Evolutionary conservation across 2,797 vertebrate genomes (phyloP).

Genomic region (Hybognathus amarus): DNA sequence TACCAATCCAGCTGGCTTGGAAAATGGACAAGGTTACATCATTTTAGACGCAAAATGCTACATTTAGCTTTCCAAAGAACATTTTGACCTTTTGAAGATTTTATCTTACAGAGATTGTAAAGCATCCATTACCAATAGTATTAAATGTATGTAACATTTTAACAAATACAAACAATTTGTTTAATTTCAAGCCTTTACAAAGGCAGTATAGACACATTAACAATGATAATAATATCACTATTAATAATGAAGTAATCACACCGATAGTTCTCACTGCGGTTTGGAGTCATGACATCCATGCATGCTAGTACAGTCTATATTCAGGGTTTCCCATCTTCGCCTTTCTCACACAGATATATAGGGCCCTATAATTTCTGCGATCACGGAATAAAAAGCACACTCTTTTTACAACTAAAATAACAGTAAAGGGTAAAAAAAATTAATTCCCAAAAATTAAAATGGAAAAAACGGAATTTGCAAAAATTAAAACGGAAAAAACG

Average conservation of each 20-base stretch:
- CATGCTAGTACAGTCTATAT: background rate
- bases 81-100: slow-evolving; percentile 26
- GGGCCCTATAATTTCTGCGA: too few relatives aligned
- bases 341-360: slow-evolving; percentile 5
- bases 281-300: slow-evolving; percentile 1
- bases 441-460: too few relatives aligned
- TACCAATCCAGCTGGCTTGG: slow-evolving; percentile 18
- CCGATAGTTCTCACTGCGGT: background rate
- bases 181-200: background rate
- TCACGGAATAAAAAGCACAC: too few relatives aligned
- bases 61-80: background rate
- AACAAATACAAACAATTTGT: background rate
- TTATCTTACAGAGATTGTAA: slow-evolving; percentile 11
- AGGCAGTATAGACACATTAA: background rate
- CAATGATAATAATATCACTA: too few relatives aligned
- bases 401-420: too few relatives aligned
- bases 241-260: background rate
- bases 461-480: too few relatives aligned
- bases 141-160: background rate
- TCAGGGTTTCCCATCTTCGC: slow-evolving; percentile 14
- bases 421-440: too few relatives aligned
- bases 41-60: background rate
- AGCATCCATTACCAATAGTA: background rate
- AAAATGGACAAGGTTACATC: slow-evolving; percentile 32
- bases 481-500: too few relatives aligned